These are phyloP conservation scores for Crocidura indochinensis DNA, from an alignment of 2,797 vertebrate species.

Conservation along the genomic window DNA sequence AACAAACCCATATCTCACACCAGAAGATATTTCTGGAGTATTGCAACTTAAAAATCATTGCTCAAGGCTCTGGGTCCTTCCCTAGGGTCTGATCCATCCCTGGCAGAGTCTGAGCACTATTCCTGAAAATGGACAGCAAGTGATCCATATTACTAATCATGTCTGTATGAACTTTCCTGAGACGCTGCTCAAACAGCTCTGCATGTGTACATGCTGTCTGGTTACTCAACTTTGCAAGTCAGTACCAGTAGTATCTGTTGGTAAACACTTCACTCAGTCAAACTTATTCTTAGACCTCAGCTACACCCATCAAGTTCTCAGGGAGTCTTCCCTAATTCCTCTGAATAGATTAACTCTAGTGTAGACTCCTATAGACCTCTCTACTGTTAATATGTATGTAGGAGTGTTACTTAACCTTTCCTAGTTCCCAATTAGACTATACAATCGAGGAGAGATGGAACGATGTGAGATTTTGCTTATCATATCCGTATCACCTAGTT, in stretches of 20 bases:
- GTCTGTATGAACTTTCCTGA: not conserved
- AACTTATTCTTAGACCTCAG: constrained; percentile 17
- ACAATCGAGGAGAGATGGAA: not conserved
- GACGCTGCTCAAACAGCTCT: not conserved
- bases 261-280: not conserved
- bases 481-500: not conserved
- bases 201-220: not conserved
- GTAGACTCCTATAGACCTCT: not conserved
- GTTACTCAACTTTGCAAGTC: not conserved
- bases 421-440: not conserved
- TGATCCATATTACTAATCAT: too few species aligned
- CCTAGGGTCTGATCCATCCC: not conserved
- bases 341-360: not conserved
- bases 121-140: too few species aligned
- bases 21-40: not conserved
- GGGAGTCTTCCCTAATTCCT: not conserved
- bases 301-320: not conserved
- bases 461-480: not conserved
- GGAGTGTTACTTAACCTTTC: not conserved
- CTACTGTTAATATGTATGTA: too few species aligned
- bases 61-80: not conserved
- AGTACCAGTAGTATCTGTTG: not conserved
- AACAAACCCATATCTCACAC: not conserved
- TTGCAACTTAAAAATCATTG: not conserved
- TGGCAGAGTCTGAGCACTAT: not conserved